phyloP scores from a whole-genome alignment of 2,113 vertebrate species.

The Naja naja region DNA sequence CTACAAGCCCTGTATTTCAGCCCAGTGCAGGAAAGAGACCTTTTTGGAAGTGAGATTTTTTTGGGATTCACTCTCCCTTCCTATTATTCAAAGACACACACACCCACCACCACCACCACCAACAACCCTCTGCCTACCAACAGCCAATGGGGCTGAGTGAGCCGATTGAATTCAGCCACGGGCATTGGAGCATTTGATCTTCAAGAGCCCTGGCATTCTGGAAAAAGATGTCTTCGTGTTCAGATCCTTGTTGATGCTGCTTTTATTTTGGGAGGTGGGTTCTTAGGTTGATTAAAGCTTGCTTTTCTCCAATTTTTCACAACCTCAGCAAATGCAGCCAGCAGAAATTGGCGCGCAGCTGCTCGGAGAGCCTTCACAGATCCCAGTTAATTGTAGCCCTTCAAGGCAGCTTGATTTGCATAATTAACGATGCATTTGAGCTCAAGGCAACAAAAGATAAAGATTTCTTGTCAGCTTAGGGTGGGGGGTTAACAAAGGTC shows the following conservation, averaged over 20 bases:
- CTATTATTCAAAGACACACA: background rate
- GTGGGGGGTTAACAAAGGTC: background rate
- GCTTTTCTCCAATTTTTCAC: background rate
- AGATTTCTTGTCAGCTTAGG: background rate
- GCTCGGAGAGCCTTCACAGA: slow-evolving; percentile 16
- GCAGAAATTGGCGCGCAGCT: background rate
- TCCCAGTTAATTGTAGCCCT: background rate
- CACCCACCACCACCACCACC: background rate
- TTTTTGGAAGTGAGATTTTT: no score
- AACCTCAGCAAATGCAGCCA: slow-evolving; percentile 2
- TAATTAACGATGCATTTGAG: background rate
- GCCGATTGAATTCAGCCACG: background rate
- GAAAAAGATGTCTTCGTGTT: background rate
- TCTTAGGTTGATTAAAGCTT: background rate
- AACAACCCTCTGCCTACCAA: background rate
- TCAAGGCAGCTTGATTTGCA: background rate
- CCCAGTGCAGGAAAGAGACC: background rate
- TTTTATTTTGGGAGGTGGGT: background rate
- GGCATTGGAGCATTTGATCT: background rate
- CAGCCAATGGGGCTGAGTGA: background rate
- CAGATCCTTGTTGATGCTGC: background rate
- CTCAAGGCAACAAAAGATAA: background rate
- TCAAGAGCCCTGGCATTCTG: background rate
- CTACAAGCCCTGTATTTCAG: background rate
- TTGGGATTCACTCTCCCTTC: background rate